Percentiles rank a stretch among this genome's conserved stretches.
These are phyloP conservation scores for Glyptemys insculpta DNA, from an alignment of 2,797 vertebrate genomes.

Conservation along the genomic window DNA sequence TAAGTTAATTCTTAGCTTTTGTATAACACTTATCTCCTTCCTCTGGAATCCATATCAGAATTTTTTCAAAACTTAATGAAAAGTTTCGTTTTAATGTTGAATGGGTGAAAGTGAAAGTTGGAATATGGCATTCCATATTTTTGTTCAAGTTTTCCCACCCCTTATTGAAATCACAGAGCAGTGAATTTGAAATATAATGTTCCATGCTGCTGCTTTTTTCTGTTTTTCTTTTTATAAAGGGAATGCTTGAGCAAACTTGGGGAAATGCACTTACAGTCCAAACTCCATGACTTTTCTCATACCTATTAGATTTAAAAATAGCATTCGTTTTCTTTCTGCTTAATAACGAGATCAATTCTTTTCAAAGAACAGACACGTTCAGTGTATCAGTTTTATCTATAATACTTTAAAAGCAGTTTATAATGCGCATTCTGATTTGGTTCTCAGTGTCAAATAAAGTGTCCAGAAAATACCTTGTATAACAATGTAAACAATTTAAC, in stretches of 20 bases:
- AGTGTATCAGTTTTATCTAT: background rate
- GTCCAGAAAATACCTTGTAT: background rate
- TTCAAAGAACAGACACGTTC: background rate
- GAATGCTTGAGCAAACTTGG: background rate
- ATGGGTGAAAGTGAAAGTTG: background rate
- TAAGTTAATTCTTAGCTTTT: no score
- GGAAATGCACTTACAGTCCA: fast-evolving
- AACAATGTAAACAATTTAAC: background rate
- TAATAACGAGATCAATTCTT: background rate
- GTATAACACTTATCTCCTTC: background rate
- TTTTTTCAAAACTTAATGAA: background rate
- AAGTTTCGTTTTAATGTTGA: background rate
- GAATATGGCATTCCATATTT: background rate
- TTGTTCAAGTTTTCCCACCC: background rate
- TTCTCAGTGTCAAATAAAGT: background rate
- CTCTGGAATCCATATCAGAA: background rate
- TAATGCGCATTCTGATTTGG: background rate
- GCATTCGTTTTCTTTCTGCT: background rate
- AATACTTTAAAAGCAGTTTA: background rate
- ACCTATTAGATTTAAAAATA: background rate
- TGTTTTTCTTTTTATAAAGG: background rate
- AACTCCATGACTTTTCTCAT: slow-evolving; percentile 1
- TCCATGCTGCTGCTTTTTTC: background rate
- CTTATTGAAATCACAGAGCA: background rate
- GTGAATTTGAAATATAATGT: background rate